A percentile compares a stretch with the other conserved stretches of the same genome.
Conservation (phyloP, 37 sponge, comb jelly and placozoan species). For the Hormiphora californensis region DNA sequence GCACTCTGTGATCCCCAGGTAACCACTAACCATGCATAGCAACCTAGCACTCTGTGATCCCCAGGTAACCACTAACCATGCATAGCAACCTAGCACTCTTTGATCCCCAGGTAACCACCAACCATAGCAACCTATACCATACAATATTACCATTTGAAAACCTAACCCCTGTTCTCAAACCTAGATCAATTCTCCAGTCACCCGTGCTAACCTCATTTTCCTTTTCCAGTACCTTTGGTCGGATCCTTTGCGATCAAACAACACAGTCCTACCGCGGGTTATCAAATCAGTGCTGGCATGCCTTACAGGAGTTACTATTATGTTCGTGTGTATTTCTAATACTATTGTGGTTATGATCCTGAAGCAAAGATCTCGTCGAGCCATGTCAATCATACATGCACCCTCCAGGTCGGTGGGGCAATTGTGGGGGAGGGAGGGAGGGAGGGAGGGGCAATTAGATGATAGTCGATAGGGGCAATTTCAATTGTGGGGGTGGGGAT, state of each 20-base stretch:
- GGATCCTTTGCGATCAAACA: neutral
- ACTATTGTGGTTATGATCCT: neutral
- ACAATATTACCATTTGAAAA: no score
- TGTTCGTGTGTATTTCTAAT: neutral
- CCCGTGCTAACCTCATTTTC: no score
- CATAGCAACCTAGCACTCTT: neutral
- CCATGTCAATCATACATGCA: neutral
- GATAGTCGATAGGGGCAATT: no score
- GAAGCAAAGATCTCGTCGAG: neutral
- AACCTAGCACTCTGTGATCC: slow-evolving; percentile 4
- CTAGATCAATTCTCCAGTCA: no score
- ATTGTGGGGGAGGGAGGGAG: no score
- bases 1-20: no score
- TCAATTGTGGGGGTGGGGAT: no score
- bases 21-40: no score
- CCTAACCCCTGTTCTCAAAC: no score
- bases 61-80: neutral
- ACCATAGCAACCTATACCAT: no score
- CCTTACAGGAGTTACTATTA: neutral
- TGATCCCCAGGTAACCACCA: no score
- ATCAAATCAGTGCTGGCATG: neutral
- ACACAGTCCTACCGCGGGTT: neutral
- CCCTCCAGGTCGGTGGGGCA: neutral
- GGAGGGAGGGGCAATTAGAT: no score
- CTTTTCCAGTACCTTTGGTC: neutral